These are phyloP conservation scores for Ennomos fuscantarius DNA, from an alignment of 2,888 invertebrate species.

Conservation along the genomic window DNA sequence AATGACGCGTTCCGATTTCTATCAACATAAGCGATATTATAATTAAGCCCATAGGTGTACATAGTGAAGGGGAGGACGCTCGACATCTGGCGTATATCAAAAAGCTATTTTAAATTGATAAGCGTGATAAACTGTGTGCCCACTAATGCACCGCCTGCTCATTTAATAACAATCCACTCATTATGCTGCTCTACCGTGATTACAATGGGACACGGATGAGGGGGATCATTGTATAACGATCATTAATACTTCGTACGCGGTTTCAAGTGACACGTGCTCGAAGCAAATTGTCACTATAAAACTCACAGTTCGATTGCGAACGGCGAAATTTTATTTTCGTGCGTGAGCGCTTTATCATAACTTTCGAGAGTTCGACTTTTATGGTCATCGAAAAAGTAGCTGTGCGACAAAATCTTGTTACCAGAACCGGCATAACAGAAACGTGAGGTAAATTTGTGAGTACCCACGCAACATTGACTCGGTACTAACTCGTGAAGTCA, in stretches of 20 bases:
- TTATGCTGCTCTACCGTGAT: slow-evolving; percentile 64
- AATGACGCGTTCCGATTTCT: slow-evolving; percentile 14
- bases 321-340: slow-evolving; percentile 44
- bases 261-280: slow-evolving; percentile 62
- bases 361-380: slow-evolving; percentile 58
- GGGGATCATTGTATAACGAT: slow-evolving; percentile 55
- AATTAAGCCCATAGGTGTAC: slow-evolving; percentile 17
- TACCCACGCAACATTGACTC: slow-evolving; percentile 24
- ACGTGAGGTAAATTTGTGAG: slow-evolving; percentile 48
- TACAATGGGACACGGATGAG: slow-evolving; percentile 57
- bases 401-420: slow-evolving; percentile 53
- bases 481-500: slow-evolving; percentile 45
- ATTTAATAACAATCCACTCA: slow-evolving; percentile 75
- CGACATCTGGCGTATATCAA: slow-evolving; percentile 76
- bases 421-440: slow-evolving; percentile 50
- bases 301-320: slow-evolving; percentile 49
- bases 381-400: slow-evolving; percentile 58
- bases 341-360: slow-evolving; percentile 27
- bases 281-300: slow-evolving; percentile 59
- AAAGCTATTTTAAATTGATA: slow-evolving; percentile 76
- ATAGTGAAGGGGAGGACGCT: slow-evolving; percentile 48
- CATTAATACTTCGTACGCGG: slow-evolving; percentile 51
- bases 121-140: slow-evolving; percentile 71
- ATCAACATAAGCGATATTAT: slow-evolving; percentile 19
- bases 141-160: slow-evolving; percentile 73